phyloP scores from a whole-genome alignment of 2,888 invertebrate species.

The Desoria tigrina region DNA sequence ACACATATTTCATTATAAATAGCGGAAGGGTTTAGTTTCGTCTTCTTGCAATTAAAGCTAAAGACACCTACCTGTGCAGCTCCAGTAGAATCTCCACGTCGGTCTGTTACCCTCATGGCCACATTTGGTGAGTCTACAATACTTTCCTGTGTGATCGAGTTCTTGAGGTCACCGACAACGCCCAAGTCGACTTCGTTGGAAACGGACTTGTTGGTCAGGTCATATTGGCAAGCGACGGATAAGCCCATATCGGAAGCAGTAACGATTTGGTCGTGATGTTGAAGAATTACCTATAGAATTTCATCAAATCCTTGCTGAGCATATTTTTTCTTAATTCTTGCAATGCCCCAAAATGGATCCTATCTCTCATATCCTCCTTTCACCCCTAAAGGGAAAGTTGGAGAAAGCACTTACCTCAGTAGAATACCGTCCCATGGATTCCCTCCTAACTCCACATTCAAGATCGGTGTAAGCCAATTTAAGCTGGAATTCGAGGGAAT shows the following conservation, averaged over 20 bases:
- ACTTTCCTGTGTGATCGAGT: slow-evolving; percentile 83
- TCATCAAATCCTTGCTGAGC: background rate
- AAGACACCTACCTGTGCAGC: slow-evolving; percentile 50
- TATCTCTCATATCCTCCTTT: too few species aligned
- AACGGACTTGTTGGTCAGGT: slow-evolving; percentile 89
- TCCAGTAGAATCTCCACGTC: slow-evolving; percentile 53
- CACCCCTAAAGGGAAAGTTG: too few species aligned
- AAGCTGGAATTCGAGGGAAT: slow-evolving; percentile 84
- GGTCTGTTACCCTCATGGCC: slow-evolving; percentile 68
- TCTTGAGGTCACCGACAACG: slow-evolving; percentile 83
- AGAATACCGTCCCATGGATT: slow-evolving; percentile 80
- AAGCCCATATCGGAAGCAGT: slow-evolving; percentile 90
- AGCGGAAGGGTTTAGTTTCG: background rate
- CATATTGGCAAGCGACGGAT: slow-evolving; percentile 91
- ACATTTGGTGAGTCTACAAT: slow-evolving; percentile 91
- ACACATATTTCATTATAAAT: background rate
- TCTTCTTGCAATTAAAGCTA: background rate
- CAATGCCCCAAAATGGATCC: too few species aligned
- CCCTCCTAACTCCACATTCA: slow-evolving; percentile 88
- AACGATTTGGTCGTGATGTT: slow-evolving; percentile 93
- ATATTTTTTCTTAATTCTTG: background rate
- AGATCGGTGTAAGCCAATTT: slow-evolving; percentile 89
- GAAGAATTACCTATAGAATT: slow-evolving; percentile 62
- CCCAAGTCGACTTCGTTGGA: slow-evolving; percentile 76
- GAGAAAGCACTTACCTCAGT: slow-evolving; percentile 70